A percentile compares a stretch with the other conserved stretches of the same genome.
Evolutionary conservation across 37 sponge, comb jelly and placozoan species (phyloP).

Genomic region (Oopsacas minuta): DNA sequence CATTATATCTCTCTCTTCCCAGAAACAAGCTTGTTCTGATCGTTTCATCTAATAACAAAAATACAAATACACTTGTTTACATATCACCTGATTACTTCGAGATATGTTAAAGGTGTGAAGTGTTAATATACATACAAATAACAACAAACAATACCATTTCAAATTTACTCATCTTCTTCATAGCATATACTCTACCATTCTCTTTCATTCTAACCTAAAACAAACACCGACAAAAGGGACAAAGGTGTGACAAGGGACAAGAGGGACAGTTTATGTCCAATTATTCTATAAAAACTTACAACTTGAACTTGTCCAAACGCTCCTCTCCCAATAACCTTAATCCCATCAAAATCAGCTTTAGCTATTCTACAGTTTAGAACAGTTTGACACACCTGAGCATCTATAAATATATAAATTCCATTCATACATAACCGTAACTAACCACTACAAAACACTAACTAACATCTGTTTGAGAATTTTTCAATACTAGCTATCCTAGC

Average conservation of each 20-base stretch:
- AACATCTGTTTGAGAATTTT: slow-evolving; percentile 73
- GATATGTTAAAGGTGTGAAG: too few species aligned
- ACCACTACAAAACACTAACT: too few species aligned
- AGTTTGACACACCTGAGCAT: slow-evolving; percentile 36
- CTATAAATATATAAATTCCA: slow-evolving; percentile 23
- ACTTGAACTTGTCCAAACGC: slow-evolving; percentile 97
- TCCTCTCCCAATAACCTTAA: slow-evolving; percentile 89
- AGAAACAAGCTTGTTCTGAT: slow-evolving; percentile 94
- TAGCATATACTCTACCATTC: slow-evolving; percentile 71
- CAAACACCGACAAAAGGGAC: not conserved
- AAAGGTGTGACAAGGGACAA: not conserved
- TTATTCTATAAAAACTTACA: slow-evolving; percentile 35
- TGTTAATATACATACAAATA: too few species aligned
- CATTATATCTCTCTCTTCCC: slow-evolving; percentile 99
- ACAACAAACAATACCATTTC: slow-evolving; percentile 95
- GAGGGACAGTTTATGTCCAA: too few species aligned
- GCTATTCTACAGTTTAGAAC: slow-evolving; percentile 33
- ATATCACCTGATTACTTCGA: too few species aligned
- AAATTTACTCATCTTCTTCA: slow-evolving; percentile 89
- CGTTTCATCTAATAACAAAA: slow-evolving; percentile 53
- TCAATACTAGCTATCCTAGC: slow-evolving; percentile 80
- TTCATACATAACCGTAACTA: not conserved
- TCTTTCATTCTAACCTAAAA: slow-evolving; percentile 69
- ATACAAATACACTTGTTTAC: too few species aligned
- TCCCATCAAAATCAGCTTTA: slow-evolving; percentile 47